Evolutionary conservation across 2,888 invertebrate species (phyloP), one percentile per base, ranked within the genome.

Genomic region (Pelosia muscerda): DNA sequence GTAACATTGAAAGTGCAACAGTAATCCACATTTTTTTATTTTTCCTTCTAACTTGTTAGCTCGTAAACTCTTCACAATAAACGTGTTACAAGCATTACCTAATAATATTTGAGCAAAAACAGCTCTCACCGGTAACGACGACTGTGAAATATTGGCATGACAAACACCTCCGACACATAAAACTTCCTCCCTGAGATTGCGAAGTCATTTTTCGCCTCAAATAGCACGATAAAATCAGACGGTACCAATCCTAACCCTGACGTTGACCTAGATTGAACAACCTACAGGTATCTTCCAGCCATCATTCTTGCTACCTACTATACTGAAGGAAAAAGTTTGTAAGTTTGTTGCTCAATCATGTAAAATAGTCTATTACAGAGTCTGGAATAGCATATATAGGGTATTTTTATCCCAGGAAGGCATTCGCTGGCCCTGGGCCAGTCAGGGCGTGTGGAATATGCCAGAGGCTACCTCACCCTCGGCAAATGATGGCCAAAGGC

Each of bases 211-310:
- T 22, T 56, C 59, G 49, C 59, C 54, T 49, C 60, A 49, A 65
- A 69, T 67, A 65, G 54, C 63, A 66, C 56, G 64, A 69, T 72
- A 70, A 70, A 68, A 66, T 69, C 64, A 66, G 68, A 42, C 23
- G 56, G 28, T 54, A 49, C 42, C 49, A 57, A 66, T 19, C 26
- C 49, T 23, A 56, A 49, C 42, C 38, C 64, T 68, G 31, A 54
- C 25, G 49, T 34, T 63, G 65, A 71, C 22, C 54, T 61, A 65
- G 60, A 61, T 65, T 42, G 61, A 56, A 23, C 55, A 6, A 31
- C 23, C 56, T 56, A 25, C 54, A 64, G 38, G 38, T 28, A 25
- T 13, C 54, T 63, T 63, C 25, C 10, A 42, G 22, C 11, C 6
- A 57, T 42, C 23, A 64, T 42, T 56, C 42, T 31, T n/a, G n/a